These are phyloP conservation scores for Pseudoips prasinana DNA, from an alignment of 2,888 invertebrate species.

Conservation along the genomic window DNA sequence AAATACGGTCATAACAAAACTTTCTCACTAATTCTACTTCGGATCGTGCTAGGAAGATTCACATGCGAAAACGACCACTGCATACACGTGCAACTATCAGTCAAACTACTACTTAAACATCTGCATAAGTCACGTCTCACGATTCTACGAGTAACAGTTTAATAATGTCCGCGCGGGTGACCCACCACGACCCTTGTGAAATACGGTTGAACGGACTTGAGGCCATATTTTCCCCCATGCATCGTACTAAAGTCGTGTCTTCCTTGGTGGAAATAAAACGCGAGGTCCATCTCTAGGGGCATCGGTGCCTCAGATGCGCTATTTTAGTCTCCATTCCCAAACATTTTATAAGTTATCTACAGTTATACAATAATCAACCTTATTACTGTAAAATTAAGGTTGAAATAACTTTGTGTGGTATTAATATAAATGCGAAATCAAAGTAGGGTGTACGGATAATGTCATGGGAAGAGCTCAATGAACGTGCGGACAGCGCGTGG, in stretches of 20 bases:
- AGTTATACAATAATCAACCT: conserved; percentile 14
- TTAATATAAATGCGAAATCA: conserved; percentile 37
- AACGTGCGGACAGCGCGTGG: conserved; percentile 78
- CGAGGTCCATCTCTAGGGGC: conserved; percentile 80
- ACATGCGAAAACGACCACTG: conserved; percentile 72
- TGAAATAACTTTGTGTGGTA: conserved; percentile 10
- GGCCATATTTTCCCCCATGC: conserved; percentile 78
- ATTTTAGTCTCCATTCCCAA: conserved; percentile 46
- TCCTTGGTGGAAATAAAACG: conserved; percentile 80
- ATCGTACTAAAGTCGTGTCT: conserved; percentile 78
- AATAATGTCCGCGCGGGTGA: conserved; percentile 77
- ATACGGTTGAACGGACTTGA: conserved; percentile 77
- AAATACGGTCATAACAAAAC: conserved; percentile 49
- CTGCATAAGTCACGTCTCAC: conserved; percentile 80
- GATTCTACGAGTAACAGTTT: conserved; percentile 76
- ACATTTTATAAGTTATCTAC: conserved; percentile 31
- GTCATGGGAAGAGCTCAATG: conserved; percentile 82
- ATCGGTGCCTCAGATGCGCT: conserved; percentile 79
- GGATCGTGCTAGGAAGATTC: conserved; percentile 72
- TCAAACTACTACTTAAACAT: conserved; percentile 78
- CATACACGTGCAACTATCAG: conserved; percentile 75
- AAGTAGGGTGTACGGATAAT: conserved; percentile 59
- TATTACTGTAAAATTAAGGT: conserved; percentile 2
- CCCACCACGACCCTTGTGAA: conserved; percentile 72
- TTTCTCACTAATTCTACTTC: conserved; percentile 68